phyloP scores from a whole-genome alignment of 2,888 invertebrate genomes.

The Macrosoma leucophasiata region DNA sequence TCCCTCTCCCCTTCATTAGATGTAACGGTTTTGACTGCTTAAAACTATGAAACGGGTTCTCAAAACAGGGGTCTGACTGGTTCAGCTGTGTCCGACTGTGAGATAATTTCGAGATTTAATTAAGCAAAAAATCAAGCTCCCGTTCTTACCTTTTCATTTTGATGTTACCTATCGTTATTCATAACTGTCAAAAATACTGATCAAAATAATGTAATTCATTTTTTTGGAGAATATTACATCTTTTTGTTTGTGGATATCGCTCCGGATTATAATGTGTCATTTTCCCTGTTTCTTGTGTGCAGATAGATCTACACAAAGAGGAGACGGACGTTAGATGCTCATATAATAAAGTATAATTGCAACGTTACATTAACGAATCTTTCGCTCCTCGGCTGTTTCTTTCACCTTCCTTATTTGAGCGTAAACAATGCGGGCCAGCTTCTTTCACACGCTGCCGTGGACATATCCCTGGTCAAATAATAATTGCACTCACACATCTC shows the following conservation, averaged over 20 bases:
- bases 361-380: constrained; percentile 56
- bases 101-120: constrained; percentile 62
- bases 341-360: constrained; percentile 56
- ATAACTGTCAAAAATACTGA: no score
- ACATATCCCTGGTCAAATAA: constrained; percentile 75
- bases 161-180: no score
- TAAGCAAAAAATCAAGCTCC: constrained; percentile 39
- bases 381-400: constrained; percentile 47
- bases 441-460: constrained; percentile 72
- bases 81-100: constrained; percentile 56
- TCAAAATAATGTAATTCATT: not conserved
- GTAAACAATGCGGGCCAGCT: constrained; percentile 69
- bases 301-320: constrained; percentile 34
- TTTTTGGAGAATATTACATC: constrained; percentile 13
- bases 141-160: constrained; percentile 6
- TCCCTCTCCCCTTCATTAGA: constrained; percentile 73
- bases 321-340: constrained; percentile 36
- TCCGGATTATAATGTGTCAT: no score
- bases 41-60: constrained; percentile 73
- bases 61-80: constrained; percentile 59
- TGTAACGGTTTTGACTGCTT: constrained; percentile 74
- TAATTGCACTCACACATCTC: constrained; percentile 67
- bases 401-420: constrained; percentile 70
- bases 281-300: no score
- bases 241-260: constrained; percentile 25